Percentiles rank a stretch among this genome's conserved stretches.
Conservation (phyloP, 2,113 vertebrate genomes). For the Bostrychus sinensis region DNA sequence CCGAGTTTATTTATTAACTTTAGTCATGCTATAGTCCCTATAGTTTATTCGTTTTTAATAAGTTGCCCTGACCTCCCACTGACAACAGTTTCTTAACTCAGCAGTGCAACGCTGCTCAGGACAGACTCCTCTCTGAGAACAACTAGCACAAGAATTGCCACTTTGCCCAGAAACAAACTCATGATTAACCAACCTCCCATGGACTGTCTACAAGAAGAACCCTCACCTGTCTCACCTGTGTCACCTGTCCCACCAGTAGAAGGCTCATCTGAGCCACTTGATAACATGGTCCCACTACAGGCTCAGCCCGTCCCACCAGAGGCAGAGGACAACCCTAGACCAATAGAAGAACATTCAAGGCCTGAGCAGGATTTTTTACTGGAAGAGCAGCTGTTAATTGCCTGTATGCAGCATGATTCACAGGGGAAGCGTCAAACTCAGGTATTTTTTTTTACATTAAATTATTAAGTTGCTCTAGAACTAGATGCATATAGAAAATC, state of each 20-base stretch:
- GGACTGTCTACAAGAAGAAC: constrained; percentile 21
- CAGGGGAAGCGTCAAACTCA: constrained; percentile 22
- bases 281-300: not conserved
- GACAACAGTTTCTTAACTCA: constrained; percentile 50
- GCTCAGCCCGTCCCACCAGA: not conserved
- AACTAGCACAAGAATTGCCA: constrained; percentile 16
- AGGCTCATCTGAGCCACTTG: not conserved
- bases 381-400: constrained; percentile 32
- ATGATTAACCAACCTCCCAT: constrained; percentile 13
- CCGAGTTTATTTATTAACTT: not conserved
- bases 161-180: constrained; percentile 14
- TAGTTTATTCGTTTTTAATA: constrained; percentile 34
- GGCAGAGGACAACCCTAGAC: not conserved
- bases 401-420: constrained; percentile 9
- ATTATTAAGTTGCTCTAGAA: no score
- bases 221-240: no score
- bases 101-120: constrained; percentile 42
- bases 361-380: constrained; percentile 17
- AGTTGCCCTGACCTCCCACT: constrained; percentile 14
- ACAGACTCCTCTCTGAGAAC: constrained; percentile 38
- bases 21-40: constrained; percentile 26
- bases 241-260: no score
- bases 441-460: constrained; percentile 25
- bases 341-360: not conserved
- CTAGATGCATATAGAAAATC: no score